A percentile compares a stretch with the other conserved stretches of the same genome.
Conservation (phyloP, 2,113 vertebrate genomes). For the Fukomys damarensis region DNA sequence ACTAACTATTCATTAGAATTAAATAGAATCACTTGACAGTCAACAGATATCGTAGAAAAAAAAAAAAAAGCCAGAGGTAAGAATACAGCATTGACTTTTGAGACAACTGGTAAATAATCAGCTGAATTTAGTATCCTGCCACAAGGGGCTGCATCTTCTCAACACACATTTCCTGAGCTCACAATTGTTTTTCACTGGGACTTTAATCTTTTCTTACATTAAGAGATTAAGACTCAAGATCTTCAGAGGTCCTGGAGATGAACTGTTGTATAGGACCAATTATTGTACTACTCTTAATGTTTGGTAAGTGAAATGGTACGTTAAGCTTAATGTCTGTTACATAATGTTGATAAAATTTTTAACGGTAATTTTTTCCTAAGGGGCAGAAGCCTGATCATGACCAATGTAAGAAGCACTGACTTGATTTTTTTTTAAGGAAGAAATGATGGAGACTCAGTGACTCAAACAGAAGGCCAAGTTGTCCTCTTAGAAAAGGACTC, state of each 20-base stretch:
- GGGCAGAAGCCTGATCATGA: not conserved
- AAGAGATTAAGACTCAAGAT: not conserved
- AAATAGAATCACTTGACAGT: not conserved
- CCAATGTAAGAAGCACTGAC: not conserved
- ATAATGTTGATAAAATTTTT: not conserved
- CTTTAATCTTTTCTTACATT: not conserved
- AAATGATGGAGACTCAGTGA: not conserved
- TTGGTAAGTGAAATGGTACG: slow-evolving; percentile 27
- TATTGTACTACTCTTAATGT: slow-evolving; percentile 9
- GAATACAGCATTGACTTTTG: not conserved
- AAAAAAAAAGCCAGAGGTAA: not conserved
- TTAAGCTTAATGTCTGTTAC: not conserved
- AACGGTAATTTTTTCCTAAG: not conserved
- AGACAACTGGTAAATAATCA: not conserved
- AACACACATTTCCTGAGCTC: not conserved
- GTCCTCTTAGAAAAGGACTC: not conserved
- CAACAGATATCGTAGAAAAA: not conserved
- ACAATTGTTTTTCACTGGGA: not conserved
- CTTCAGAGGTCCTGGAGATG: slow-evolving; percentile 20
- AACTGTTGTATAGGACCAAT: not conserved
- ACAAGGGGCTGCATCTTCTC: not conserved
- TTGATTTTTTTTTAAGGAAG: not conserved
- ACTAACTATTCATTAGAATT: not conserved
- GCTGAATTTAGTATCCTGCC: not conserved
- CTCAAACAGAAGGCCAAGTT: not conserved